Base-by-base conservation (phyloP, 30 jellyfish, hydroid and myxozoan genomes). In the Hydractinia symbiolongicarpus region DNA sequence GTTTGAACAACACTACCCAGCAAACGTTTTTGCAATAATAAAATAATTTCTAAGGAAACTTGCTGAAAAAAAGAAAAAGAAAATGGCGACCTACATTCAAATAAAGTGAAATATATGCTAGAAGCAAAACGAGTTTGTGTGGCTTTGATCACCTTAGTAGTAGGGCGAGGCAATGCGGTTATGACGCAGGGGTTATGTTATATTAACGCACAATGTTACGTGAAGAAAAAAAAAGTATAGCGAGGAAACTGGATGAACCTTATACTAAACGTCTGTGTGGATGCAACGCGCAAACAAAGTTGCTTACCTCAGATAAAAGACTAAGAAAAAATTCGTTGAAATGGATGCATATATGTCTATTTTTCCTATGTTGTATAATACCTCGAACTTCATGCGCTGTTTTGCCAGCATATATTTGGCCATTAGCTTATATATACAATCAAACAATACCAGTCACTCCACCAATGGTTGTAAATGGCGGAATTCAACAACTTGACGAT, bases 381-480 rank as follows among this genome's bases (percentile, higher is more conserved):
- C 44, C 44, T 30, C 44, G 44, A 64, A 64, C 17, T 64, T 51
- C 19, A 8, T 44, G 64, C 85, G 54, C 85, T 6, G 86, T 86
- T 1, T 68, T 92, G 44, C 98, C 96, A 7, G 88, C 98, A 61
- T 86, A 83, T 61, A 71, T 93, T 9, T 93, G 98, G 98, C 96
- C 96, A 49, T 83, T 93, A 20, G 88, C 95, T 5, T 93, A 77
- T 67, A 76, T 83, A 44, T 86, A 93, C 84, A 87, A 93, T 88
- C 75, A 84, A 71, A 93, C 90, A 20, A 86, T 86, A 20, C 98
- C 98, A 5, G 95, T 83, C 5, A 81, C 88, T 1, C 98, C 98
- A 9, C 98, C 96, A 4, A 72, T 93, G 91, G 91, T 68, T n/a
- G 90, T 86, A 13, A 94, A 93, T 73, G 96, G 96, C 7, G 87